A percentile compares a stretch with the other conserved stretches of the same genome.
Evolutionary conservation across 2,888 invertebrate species (phyloP).

Genomic region (Amphiduros pacificus): DNA sequence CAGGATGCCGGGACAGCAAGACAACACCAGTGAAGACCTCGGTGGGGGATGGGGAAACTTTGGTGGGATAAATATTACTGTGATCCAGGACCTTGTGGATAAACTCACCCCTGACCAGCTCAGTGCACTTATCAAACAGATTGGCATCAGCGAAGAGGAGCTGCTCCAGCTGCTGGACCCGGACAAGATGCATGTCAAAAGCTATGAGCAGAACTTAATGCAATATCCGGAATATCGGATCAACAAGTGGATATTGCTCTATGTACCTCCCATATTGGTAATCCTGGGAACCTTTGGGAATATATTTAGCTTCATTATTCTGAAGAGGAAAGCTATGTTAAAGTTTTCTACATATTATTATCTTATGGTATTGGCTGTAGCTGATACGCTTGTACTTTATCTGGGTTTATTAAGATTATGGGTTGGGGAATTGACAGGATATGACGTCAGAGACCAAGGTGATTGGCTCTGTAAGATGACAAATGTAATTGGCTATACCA

Average conservation of each 20-base stretch:
- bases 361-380: slow-evolving; percentile 43
- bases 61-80: too few species aligned
- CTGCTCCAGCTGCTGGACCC: too few species aligned
- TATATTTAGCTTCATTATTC: slow-evolving; percentile 45
- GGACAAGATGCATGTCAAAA: slow-evolving; percentile 19
- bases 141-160: too few species aligned
- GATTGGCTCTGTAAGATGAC: slow-evolving; percentile 43
- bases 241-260: slow-evolving; percentile 38
- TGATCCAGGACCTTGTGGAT: too few species aligned
- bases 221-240: slow-evolving; percentile 20
- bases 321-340: slow-evolving; percentile 42
- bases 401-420: slow-evolving; percentile 47
- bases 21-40: too few species aligned
- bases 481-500: slow-evolving; percentile 39
- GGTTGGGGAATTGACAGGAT: slow-evolving; percentile 42
- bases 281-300: slow-evolving; percentile 52
- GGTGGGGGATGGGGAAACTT: too few species aligned
- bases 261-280: slow-evolving; percentile 45
- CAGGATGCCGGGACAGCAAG: too few species aligned
- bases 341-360: slow-evolving; percentile 49
- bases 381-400: slow-evolving; percentile 47
- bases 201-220: slow-evolving; percentile 23
- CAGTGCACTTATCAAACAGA: too few species aligned
- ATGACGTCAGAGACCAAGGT: slow-evolving; percentile 36
- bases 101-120: too few species aligned